Conservation (phyloP, 2,797 vertebrate genomes). For the Sorex maritimensis region DNA sequence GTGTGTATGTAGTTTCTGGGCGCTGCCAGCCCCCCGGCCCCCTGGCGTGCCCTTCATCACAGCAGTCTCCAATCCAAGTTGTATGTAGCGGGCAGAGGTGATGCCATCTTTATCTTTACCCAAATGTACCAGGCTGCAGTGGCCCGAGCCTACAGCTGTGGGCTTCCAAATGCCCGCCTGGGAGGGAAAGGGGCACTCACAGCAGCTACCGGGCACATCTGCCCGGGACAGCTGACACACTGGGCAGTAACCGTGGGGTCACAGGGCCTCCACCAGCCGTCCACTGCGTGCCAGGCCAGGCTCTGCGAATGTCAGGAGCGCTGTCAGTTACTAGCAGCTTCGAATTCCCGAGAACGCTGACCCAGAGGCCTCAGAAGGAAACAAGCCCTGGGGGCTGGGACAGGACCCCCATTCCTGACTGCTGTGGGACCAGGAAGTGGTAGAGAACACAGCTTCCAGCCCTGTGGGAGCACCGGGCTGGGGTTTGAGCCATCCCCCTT, state of each 20-base stretch:
- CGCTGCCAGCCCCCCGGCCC: background rate
- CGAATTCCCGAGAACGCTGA: background rate
- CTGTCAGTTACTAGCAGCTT: background rate
- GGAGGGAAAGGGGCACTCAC: background rate
- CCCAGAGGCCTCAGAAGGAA: background rate
- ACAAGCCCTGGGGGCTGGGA: background rate
- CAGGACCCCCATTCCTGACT: background rate
- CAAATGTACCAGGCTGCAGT: background rate
- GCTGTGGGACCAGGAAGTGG: no score
- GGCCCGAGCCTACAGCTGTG: no score
- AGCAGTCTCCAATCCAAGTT: background rate
- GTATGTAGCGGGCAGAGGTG: fast-evolving
- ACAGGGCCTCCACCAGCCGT: fast-evolving
- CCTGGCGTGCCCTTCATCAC: no score
- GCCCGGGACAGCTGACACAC: background rate
- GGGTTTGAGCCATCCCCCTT: background rate
- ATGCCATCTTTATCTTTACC: background rate
- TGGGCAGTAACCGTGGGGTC: fast-evolving
- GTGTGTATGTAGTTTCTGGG: no score
- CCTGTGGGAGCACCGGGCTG: background rate
- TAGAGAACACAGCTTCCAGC: no score
- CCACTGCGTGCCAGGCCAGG: background rate
- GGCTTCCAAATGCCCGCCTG: no score
- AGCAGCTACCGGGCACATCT: no score
- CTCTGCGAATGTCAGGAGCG: background rate